Conservation (phyloP, 2,797 vertebrate species). For the Poecile montanus region DNA sequence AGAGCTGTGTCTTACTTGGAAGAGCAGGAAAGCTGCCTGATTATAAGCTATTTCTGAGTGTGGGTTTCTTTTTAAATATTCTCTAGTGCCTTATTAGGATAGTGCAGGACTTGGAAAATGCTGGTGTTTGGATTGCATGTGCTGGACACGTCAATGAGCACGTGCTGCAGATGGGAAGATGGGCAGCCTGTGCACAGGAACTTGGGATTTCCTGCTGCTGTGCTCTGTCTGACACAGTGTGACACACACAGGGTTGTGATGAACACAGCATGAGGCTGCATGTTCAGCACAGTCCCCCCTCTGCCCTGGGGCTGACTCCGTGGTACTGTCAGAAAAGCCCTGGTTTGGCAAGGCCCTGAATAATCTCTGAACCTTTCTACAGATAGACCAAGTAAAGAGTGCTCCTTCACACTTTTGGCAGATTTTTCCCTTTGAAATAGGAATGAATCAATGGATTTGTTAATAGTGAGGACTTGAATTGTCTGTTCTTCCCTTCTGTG, state of each 20-base stretch:
- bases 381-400: neutral
- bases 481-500: neutral
- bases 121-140: neutral
- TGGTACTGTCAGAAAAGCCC: neutral
- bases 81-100: neutral
- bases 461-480: neutral
- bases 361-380: neutral
- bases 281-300: rapidly evolving
- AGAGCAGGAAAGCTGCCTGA: neutral
- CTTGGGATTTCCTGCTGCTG: neutral
- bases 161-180: neutral
- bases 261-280: neutral
- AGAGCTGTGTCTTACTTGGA: neutral
- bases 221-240: neutral
- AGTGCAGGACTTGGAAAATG: neutral
- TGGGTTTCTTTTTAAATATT: neutral
- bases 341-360: neutral
- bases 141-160: neutral
- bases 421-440: neutral
- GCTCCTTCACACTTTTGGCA: neutral
- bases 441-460: neutral
- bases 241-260: neutral
- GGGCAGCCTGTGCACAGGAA: neutral
- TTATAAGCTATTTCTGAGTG: neutral
- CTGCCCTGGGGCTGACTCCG: neutral